phyloP scores from a whole-genome alignment of 2,797 vertebrate species.

The Oophaga sylvatica region DNA sequence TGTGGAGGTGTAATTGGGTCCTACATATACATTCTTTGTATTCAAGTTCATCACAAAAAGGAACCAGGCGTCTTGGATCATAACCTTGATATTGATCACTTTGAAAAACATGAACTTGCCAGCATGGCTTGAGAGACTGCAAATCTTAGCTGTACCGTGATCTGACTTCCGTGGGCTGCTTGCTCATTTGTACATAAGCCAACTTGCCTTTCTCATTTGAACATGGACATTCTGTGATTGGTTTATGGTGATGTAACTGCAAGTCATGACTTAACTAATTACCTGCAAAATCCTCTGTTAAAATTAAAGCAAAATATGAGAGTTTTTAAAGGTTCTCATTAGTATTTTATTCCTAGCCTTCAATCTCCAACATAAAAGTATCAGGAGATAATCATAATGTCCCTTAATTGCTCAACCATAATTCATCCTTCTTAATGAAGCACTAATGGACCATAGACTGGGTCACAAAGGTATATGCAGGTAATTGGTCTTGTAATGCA shows the following conservation, averaged over 20 bases:
- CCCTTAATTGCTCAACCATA: slow-evolving; percentile 60
- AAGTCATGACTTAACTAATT: slow-evolving; percentile 25
- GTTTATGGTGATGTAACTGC: slow-evolving; percentile 11
- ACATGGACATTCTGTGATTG: slow-evolving; percentile 27
- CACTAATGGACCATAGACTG: slow-evolving; percentile 60
- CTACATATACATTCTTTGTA: slow-evolving; percentile 81
- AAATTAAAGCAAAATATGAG: slow-evolving; percentile 10
- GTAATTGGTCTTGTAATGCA: slow-evolving; percentile 59
- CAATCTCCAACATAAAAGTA: slow-evolving; percentile 43
- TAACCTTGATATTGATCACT: slow-evolving; percentile 73
- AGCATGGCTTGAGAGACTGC: slow-evolving; percentile 71
- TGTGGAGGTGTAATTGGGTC: slow-evolving; percentile 86
- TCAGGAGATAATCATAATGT: slow-evolving; percentile 49
- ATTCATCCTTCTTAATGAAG: slow-evolving; percentile 60
- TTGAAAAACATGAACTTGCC: slow-evolving; percentile 87
- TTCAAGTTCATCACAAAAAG: slow-evolving; percentile 88
- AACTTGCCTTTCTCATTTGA: neutral
- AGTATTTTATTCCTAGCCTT: slow-evolving; percentile 33
- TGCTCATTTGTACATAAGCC: neutral
- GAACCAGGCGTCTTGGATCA: slow-evolving; percentile 64
- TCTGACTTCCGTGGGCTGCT: neutral
- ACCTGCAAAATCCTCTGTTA: slow-evolving; percentile 12
- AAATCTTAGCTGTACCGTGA: neutral
- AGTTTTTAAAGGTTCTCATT: slow-evolving; percentile 41
- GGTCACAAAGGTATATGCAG: slow-evolving; percentile 55